phyloP scores from a whole-genome alignment of 2,113 vertebrate genomes.

The human region DNA sequence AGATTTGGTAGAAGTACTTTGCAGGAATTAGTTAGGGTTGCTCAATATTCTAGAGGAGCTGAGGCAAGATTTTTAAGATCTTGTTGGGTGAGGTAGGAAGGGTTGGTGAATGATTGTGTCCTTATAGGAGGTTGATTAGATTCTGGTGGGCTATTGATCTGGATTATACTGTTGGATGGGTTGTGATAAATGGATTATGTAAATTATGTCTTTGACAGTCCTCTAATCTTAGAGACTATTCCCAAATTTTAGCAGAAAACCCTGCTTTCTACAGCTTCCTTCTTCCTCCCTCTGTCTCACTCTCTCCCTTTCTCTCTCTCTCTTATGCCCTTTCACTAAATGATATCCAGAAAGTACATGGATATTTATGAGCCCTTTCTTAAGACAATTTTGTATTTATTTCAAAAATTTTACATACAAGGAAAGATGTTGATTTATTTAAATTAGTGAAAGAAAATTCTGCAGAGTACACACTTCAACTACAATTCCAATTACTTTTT shows the following conservation, averaged over 20 bases:
- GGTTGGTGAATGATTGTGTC: conserved; percentile 2
- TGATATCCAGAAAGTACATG: conserved; percentile 71
- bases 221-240: conserved; percentile 33
- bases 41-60: not conserved
- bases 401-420: conserved; percentile 76
- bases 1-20: not conserved
- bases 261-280: not conserved
- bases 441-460: conserved; percentile 77
- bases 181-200: conserved; percentile 62
- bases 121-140: conserved; percentile 57
- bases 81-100: not conserved
- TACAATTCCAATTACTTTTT: conserved; percentile 77
- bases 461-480: conserved; percentile 75
- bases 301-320: not conserved
- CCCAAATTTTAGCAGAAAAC: conserved; percentile 52
- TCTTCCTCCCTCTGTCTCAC: not conserved
- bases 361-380: conserved; percentile 79
- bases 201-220: conserved; percentile 39
- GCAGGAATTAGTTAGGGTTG: not conserved
- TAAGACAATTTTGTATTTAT: conserved; percentile 77
- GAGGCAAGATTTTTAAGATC: not conserved
- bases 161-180: conserved; percentile 15
- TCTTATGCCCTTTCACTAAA: conserved; percentile 63
- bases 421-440: conserved; percentile 77
- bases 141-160: conserved; percentile 59